phyloP scores from a whole-genome alignment of 2,797 vertebrate species.

The Falco columbarius region DNA sequence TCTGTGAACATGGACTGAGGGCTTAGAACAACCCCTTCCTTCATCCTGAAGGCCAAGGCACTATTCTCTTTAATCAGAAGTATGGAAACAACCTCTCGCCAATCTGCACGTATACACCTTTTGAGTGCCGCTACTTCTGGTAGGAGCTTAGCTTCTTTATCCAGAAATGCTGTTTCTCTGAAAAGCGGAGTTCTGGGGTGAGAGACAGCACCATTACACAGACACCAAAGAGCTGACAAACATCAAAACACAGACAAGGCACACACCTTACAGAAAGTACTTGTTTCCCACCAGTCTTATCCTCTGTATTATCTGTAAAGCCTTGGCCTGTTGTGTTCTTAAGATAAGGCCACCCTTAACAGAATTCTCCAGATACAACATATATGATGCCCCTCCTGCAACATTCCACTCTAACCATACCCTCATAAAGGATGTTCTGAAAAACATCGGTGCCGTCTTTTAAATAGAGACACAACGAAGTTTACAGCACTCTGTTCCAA shows the following conservation, averaged over 20 bases:
- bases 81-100: neutral
- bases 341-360: neutral
- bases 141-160: neutral
- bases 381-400: neutral
- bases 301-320: neutral
- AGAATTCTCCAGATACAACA: neutral
- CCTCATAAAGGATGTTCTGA: neutral
- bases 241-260: neutral
- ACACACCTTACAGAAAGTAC: neutral
- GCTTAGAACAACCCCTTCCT: neutral
- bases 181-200: rapidly evolving
- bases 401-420: neutral
- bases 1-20: neutral
- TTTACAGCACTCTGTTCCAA: neutral
- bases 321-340: neutral
- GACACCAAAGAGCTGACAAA: neutral
- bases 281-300: neutral
- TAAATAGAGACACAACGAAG: neutral
- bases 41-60: neutral
- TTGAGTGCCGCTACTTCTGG: neutral
- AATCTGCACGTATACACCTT: rapidly evolving
- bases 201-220: neutral
- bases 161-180: neutral
- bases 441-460: neutral
- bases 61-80: neutral